phyloP scores from a whole-genome alignment of 2,113 vertebrate species.

The Corynorhinus townsendii region DNA sequence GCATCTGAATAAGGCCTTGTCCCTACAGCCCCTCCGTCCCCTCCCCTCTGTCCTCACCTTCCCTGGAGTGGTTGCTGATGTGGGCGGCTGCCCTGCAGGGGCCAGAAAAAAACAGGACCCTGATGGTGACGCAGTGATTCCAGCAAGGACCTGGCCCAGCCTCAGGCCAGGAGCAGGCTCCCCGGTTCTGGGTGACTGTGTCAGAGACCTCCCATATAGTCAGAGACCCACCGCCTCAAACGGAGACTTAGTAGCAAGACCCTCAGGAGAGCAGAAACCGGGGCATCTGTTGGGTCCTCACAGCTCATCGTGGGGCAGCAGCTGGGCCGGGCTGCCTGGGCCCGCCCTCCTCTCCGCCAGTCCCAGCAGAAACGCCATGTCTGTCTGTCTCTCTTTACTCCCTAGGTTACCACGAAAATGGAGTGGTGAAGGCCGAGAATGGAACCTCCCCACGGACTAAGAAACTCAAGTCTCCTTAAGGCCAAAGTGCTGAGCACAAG shows the following conservation, averaged over 20 bases:
- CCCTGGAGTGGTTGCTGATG: not conserved
- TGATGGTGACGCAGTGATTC: not conserved
- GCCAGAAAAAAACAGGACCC: not conserved
- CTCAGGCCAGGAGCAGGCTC: not conserved
- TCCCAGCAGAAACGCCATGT: not conserved
- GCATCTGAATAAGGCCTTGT: not conserved
- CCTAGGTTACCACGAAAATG: conserved; percentile 93
- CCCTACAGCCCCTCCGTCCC: not conserved
- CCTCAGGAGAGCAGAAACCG: accelerated
- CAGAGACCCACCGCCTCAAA: not conserved
- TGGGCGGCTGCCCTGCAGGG: not conserved
- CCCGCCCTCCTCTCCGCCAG: not conserved
- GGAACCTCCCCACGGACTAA: conserved; percentile 93
- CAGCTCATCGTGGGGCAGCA: accelerated
- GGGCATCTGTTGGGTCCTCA: not conserved
- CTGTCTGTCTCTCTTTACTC: not conserved
- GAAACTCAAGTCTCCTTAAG: conserved; percentile 94
- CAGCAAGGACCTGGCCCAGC: not conserved
- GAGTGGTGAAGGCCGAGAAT: conserved; percentile 93
- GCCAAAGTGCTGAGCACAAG: conserved; percentile 59
- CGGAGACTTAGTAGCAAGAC: not conserved
- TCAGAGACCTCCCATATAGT: not conserved
- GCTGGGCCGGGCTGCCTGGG: not conserved
- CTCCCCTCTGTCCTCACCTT: not conserved
- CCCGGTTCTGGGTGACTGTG: not conserved